phyloP scores from a whole-genome alignment of 2,888 invertebrate species.

The Perithous albicinctus region DNA sequence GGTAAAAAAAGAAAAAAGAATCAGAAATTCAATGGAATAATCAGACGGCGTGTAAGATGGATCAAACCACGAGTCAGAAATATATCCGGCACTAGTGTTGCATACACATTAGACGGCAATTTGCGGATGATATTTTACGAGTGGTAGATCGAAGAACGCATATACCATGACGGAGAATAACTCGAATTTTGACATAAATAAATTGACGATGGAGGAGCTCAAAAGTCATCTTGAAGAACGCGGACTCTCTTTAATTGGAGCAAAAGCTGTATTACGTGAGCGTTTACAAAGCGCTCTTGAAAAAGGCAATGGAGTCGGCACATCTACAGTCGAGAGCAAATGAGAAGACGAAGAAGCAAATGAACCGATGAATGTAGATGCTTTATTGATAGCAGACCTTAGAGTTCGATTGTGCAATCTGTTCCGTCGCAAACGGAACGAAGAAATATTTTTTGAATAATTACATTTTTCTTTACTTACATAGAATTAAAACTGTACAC shows the following conservation, averaged over 20 bases:
- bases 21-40: neutral
- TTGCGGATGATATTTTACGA: too few species aligned
- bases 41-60: neutral
- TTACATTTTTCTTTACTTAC: too few species aligned
- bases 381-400: neutral
- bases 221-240: constrained; percentile 15
- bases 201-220: neutral
- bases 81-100: neutral
- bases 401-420: neutral
- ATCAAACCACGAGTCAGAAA: neutral
- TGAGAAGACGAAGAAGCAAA: neutral
- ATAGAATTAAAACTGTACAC: too few species aligned
- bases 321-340: neutral
- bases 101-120: too few species aligned
- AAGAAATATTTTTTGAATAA: too few species aligned
- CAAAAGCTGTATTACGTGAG: constrained; percentile 33
- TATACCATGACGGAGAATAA: neutral
- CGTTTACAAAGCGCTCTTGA: constrained; percentile 14
- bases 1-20: neutral
- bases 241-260: constrained; percentile 18
- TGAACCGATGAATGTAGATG: neutral
- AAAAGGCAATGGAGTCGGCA: neutral
- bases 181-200: neutral
- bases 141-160: too few species aligned
- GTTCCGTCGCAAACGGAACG: too few species aligned